Base-by-base conservation (phyloP, 2,113 vertebrate species). In the Oncorhynchus gorbuscha region DNA sequence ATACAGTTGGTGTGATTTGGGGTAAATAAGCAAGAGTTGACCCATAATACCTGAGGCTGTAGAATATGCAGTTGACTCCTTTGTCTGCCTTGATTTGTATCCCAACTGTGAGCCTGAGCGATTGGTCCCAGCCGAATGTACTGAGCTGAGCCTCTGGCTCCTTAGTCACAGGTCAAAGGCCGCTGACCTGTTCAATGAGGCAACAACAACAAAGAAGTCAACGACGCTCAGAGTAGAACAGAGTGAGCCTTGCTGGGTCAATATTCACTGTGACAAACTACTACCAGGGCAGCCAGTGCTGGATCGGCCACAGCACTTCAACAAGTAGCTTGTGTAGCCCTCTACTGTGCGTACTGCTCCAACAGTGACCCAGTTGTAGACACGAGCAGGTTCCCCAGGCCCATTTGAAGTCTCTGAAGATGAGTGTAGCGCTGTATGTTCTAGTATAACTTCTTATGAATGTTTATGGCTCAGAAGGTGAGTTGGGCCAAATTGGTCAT, bases 401-500 rank as follows among this genome's bases (percentile, higher is more conserved):
- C 72, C 39, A 70, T 73, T 73, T 55, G n/a, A 74, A 20, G 67
- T 77, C 75, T 79, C 59, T 70, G 85, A 88, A 73, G 22, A 16
- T 14, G 20, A 14, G 79, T 84, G 80, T 72, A 75, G 39, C 77
- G 26, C 70, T 86, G 83, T 84, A 78, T 86, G 87, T 88, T 76
- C 77, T 78, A 90, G 59, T 62, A 62, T 78, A 79, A 59, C 81
- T 83, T 80, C 77, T 81, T 87, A 88, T 89, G 85, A 92, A 91
- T 88, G 88, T 89, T 86, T 76, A 88, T 70, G 71, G 83, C 77
- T 86, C 74, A 85, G 71, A n/a, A 79, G 80, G 84, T 77, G 84
- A 78, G 83, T 88, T 87, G 88, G 88, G 85, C 88, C 86, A 88
- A 89, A 90, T 86, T 87, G 89, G 86, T 87, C 87, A 86, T 20